These are phyloP conservation scores for Murina feae DNA, from an alignment of 2,113 vertebrate genomes.

Conservation along the genomic window DNA sequence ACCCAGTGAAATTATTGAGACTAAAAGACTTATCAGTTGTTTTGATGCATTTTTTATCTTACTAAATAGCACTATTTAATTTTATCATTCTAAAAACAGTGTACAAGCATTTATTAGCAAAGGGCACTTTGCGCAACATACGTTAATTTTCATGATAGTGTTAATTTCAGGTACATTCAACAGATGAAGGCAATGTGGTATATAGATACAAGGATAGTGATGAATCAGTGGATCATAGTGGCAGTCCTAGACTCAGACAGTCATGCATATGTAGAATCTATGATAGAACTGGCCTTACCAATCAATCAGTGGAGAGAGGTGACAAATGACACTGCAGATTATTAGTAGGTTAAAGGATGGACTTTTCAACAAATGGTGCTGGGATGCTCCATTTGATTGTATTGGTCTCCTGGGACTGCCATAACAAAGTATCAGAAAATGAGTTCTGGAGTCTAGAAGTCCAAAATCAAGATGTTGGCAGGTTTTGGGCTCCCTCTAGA, in stretches of 20 bases:
- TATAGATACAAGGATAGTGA: background rate
- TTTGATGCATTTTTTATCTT: conserved; percentile 16
- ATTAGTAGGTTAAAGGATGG: background rate
- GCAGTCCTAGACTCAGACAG: background rate
- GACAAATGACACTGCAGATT: background rate
- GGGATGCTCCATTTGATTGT: background rate
- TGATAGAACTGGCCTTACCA: background rate
- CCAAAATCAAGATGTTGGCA: background rate
- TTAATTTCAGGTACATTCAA: background rate
- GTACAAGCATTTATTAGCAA: background rate
- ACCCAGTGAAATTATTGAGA: background rate
- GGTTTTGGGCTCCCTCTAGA: background rate
- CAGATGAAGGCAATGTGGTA: background rate
- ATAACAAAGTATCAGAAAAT: background rate
- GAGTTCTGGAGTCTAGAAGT: background rate
- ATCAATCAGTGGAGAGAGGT: background rate
- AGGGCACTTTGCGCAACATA: background rate
- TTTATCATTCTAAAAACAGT: background rate
- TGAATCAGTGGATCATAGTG: background rate
- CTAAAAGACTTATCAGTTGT: background rate
- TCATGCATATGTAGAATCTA: accelerated
- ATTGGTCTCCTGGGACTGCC: background rate
- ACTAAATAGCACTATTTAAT: background rate
- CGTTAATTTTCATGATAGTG: background rate
- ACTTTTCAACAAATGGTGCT: background rate